Evolutionary conservation across 2,888 invertebrate species (phyloP), one percentile per base, ranked within the genome.

Genomic region (Unio delphinus): DNA sequence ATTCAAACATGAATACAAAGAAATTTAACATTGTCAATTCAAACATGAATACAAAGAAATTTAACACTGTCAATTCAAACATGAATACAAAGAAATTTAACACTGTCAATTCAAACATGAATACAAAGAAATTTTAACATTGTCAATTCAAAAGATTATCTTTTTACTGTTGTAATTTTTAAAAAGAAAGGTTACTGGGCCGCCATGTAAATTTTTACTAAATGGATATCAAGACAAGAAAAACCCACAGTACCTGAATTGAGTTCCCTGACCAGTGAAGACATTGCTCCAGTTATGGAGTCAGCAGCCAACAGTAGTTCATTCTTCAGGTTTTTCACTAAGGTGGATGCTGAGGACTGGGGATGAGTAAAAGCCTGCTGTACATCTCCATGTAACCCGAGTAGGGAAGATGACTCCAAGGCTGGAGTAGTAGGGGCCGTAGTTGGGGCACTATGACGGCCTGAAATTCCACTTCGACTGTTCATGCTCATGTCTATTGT

Each of bases 201-300:
- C 20, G 28, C 3, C 20, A n/a, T 28, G 20, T 28, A 61, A 26
- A 61, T 20, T 8, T 8, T 34, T 28, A 61, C 20, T 62, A 20
- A 18, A 64, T 28, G 20, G 45, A 28, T 23, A 17, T 20, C 7
- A 18, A 34, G 17, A 67, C 75, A 55, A 45, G 45, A 45, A 11
- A 45, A 45, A 45, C 11, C 45, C 45, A 45, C 11, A 58, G 58
- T 55, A 84, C 86, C 86, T 92, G 96, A 95, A 91, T 98, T 97
- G 68, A 98, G 93, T 92, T 99, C 98, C 90, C 96, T 93, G 83
- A 99, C 98, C 83, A 99, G 93, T 45, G 96, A 96, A 56, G 97
- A 97, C 97, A 99, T 98, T 75, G 98, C 98, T 91, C 96, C 96
- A 74, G 98, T 98, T 82, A 99, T 98, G 54, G 96, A 97, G 91